Base-by-base conservation (phyloP, 37 sponge, comb jelly and placozoan species). In the Mnemiopsis leidyi region DNA sequence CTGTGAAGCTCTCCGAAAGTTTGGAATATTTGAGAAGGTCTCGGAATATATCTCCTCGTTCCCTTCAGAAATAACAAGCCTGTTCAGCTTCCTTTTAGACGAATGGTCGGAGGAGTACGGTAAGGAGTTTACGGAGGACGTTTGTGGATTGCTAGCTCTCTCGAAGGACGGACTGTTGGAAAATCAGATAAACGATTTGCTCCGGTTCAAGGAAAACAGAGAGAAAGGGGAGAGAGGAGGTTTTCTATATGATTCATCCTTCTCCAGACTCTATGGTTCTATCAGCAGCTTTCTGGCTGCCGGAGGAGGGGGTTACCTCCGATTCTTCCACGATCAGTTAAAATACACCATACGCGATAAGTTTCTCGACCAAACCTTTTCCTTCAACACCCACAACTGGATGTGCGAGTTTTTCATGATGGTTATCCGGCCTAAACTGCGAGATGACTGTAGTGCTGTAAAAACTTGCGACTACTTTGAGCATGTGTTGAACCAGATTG, bases 71-170 rank as follows among this genome's bases (percentile, higher is more conserved):
- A 85, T 85, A 9, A 40, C 90, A 3, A 67, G 26, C 38, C 68
- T 85, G n/a, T 85, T 85, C 61, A 40, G 68, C 23, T 85, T 40
- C 48, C 90, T 85, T 23, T 2, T 85, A 5, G 90, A 85, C 31
- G 90, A 85, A 28, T 85, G 90, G 90, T 85, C 38, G 9, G 90
- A 23, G n/a, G 90, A 85, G 26, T 85, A 85, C 90, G 90, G 90
- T 18, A 40, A 85, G 67, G 23, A 36, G 24, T 85, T 85, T 30
- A 85, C 90, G 1, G 68, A 85, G 31, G 90, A 85, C 90, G 90
- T 85, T 0, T 85, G 90, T 40, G 48, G 90, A 48, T 30, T 85
- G 26, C 2, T 85, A 16, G 40, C 61, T 38, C 67, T 40, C 2
- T 85, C 90, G 1, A 85, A 85, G 26, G 90, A 85, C 31, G 90